Evolutionary conservation across 2,797 vertebrate genomes (phyloP).

Genomic region (Enteromius unitaeniatus): DNA sequence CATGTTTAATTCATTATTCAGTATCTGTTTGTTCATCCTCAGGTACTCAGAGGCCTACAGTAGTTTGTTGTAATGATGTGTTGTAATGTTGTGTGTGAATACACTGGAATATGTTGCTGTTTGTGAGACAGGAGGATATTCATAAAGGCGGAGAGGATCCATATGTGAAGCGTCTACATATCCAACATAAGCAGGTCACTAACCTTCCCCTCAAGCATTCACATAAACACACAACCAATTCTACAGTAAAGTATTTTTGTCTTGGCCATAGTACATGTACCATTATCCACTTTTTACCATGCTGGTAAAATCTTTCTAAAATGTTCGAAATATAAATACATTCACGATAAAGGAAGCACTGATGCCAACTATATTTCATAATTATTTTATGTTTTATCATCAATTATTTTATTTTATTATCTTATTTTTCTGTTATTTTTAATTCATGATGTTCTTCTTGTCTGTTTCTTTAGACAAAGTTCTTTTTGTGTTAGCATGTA

Average conservation of each 20-base stretch:
- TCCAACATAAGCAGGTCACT: background rate
- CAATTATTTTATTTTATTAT: background rate
- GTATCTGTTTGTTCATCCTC: background rate
- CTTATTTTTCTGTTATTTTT: background rate
- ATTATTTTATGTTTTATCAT: background rate
- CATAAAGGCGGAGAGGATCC: background rate
- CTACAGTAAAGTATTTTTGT: background rate
- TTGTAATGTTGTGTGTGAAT: conserved; percentile 7
- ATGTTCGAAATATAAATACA: background rate
- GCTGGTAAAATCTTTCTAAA: background rate
- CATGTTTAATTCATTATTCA: background rate
- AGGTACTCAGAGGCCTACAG: background rate
- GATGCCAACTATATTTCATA: too few relatives aligned
- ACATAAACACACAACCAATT: conserved; percentile 2
- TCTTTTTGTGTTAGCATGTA: background rate
- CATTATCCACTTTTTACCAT: conserved; percentile 10
- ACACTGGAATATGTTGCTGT: background rate
- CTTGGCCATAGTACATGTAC: background rate
- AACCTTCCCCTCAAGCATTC: conserved; percentile 6
- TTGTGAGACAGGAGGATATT: background rate
- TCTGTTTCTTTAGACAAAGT: background rate
- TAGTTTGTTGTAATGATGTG: background rate
- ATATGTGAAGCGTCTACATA: background rate
- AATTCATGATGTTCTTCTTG: background rate
- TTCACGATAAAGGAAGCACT: background rate